Evolutionary conservation across 2,113 vertebrate species (phyloP), one percentile per base, ranked within the genome.

Genomic region (Oreochromis tanganicae): DNA sequence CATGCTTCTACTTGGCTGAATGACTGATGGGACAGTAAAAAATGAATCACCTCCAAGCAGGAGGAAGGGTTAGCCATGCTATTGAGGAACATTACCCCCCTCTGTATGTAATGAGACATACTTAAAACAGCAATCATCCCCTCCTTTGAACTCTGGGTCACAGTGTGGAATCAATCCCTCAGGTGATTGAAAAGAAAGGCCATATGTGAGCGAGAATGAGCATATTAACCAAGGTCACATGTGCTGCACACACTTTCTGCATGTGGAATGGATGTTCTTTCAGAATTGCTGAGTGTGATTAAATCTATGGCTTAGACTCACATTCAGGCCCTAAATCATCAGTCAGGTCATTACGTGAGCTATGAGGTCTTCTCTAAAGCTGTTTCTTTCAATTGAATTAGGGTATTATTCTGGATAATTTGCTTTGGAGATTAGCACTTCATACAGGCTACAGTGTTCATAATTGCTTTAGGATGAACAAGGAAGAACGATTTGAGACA

Each of bases 41-140:
- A 93, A 88, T 61, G 82, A 92, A 92, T 94, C 90, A 88, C 81
- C 85, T 92, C 88, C 3, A 21, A 9, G 57, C 88, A 57, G 81
- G 61, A 85, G 92, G 68, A 87, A 82, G 83, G 71, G 86, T 86
- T 86, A 80, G 88, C 88, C 79, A 55, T 75, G 87, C 90, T 82
- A 83, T 73, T 50, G 86, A 87, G 88, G 85, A 91, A 91, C 92
- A 94, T 95, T 94, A 95, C 87, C 85, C 85, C 87, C 82, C 88
- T 87, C 87, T 92, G 89, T 91, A 94, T 92, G 93, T 95, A 95
- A 95, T 96, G 93, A 95, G 92, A 94, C 93, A 92, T 95, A 95
- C 96, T 96, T 94, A 95, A 96, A 96, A 92, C 88, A 91, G 95
- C 93, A 95, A 95, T 95, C 94, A 94, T 95, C 89, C 84, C 90